These are phyloP conservation scores for Hozukius guyotensis DNA, from an alignment of 2,797 vertebrate species.

Conservation along the genomic window DNA sequence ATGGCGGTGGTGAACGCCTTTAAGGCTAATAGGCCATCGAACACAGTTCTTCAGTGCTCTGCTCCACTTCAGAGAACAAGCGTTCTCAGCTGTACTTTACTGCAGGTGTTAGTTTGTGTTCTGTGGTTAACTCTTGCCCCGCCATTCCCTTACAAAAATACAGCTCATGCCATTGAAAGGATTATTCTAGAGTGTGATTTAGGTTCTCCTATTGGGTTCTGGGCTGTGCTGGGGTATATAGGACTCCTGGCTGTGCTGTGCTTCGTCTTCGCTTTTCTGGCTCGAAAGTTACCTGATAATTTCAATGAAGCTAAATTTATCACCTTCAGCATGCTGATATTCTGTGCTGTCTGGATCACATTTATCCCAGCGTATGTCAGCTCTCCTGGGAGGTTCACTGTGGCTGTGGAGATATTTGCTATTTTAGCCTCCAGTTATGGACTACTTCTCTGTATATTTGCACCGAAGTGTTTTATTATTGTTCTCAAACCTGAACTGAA, in stretches of 20 bases:
- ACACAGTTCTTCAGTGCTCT: conserved; percentile 71
- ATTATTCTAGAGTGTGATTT: conserved; percentile 80
- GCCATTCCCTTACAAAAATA: conserved; percentile 75
- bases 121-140: conserved; percentile 75
- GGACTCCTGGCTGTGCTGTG: conserved; percentile 76
- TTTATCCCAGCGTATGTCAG: conserved; percentile 84
- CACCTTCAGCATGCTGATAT: conserved; percentile 83
- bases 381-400: conserved; percentile 83
- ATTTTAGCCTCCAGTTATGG: conserved; percentile 82
- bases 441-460: conserved; percentile 79
- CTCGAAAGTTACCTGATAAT: conserved; percentile 81
- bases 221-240: conserved; percentile 78
- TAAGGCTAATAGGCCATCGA: conserved; percentile 66
- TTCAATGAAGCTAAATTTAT: conserved; percentile 84
- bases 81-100: conserved; percentile 72
- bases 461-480: conserved; percentile 80
- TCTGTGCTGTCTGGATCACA: conserved; percentile 81
- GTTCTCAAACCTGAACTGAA: conserved; percentile 76
- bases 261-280: conserved; percentile 78
- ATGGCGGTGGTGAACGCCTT: conserved; percentile 79
- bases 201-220: conserved; percentile 80
- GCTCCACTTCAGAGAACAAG: conserved; percentile 71
- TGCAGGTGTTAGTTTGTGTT: conserved; percentile 77
- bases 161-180: conserved; percentile 58
- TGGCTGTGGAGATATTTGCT: conserved; percentile 84